These are phyloP conservation scores for Perodicticus potto DNA, from an alignment of 2,797 vertebrate species.

Conservation along the genomic window DNA sequence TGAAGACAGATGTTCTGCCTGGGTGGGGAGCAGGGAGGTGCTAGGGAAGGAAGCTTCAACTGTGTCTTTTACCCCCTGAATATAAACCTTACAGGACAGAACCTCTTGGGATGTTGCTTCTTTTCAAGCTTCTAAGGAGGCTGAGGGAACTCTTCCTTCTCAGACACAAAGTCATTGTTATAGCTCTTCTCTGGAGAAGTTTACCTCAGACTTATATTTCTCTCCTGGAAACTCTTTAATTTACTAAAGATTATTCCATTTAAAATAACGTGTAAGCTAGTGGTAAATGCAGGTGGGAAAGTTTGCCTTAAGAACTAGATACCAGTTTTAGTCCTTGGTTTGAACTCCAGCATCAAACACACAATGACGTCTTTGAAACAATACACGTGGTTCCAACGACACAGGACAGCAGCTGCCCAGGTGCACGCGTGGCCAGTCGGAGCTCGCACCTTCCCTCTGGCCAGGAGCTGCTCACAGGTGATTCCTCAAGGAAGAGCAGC, in stretches of 20 bases:
- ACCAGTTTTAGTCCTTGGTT: neutral
- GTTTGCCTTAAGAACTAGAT: constrained; percentile 40
- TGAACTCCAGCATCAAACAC: constrained; percentile 34
- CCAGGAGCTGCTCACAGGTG: neutral
- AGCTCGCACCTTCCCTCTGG: neutral
- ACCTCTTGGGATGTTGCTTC: neutral
- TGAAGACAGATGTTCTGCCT: neutral
- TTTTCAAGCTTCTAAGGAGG: neutral
- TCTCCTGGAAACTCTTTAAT: neutral
- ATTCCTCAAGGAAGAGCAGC: neutral
- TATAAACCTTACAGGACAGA: neutral
- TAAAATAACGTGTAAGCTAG: neutral
- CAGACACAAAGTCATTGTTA: neutral
- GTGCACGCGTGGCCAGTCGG: neutral
- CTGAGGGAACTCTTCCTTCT: neutral
- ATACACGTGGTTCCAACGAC: neutral
- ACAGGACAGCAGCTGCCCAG: neutral
- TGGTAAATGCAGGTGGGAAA: neutral
- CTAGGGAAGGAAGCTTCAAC: neutral
- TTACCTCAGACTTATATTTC: neutral
- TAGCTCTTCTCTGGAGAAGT: neutral
- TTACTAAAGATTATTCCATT: neutral
- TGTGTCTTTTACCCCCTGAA: neutral
- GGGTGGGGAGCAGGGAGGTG: too few species aligned
- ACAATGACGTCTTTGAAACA: constrained; percentile 10